Evolutionary conservation across 2,888 invertebrate species (phyloP), one percentile per base, ranked within the genome.

Genomic region (Drosophila rellima): DNA sequence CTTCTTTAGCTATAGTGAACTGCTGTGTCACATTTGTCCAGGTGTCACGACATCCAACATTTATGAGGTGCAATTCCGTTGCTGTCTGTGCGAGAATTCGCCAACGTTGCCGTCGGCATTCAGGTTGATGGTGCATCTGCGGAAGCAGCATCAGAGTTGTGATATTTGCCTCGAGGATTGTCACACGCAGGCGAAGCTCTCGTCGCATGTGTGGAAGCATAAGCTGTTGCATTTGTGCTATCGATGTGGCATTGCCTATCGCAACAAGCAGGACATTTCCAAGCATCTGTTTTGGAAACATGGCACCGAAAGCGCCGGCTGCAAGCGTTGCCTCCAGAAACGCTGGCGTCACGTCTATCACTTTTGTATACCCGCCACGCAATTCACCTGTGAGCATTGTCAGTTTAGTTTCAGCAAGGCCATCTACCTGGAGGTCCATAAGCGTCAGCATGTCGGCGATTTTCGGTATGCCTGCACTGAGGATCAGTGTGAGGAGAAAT

Each of bases 321-420:
- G 97, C 90, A 97, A 97, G 91, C 95, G 94, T 88, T 97, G 97
- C 91, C 92, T 97, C 55, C 97, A 97, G 89, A 97, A 97, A 90
- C 97, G 97, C 86, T 97, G 97, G 97, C 97, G 97, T 0, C 97
- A 97, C 92, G 96, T 97, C 6, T 97, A 97, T 93, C 97, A 97
- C 91, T 97, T 97, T 89, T 97, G 97, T 91, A 95, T 96, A 74
- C 97, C 97, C 40, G 97, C 97, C 3, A 93, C 94, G 10, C 94
- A 94, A 60, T 97, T 97, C 91, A 93, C 94, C 2, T 97, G 97
- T 93, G 97, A 97, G 79, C 95, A 96, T 89, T 97, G 97, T 90
- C 95, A 94, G 88, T 93, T 95, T 40, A 95, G 94, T 70, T 97
- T 97, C 89, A 94, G 95, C 3, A 95, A 93, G 85, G 96, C 97